Conservation (phyloP, 2,797 vertebrate species). For the Tapirus indicus region DNA sequence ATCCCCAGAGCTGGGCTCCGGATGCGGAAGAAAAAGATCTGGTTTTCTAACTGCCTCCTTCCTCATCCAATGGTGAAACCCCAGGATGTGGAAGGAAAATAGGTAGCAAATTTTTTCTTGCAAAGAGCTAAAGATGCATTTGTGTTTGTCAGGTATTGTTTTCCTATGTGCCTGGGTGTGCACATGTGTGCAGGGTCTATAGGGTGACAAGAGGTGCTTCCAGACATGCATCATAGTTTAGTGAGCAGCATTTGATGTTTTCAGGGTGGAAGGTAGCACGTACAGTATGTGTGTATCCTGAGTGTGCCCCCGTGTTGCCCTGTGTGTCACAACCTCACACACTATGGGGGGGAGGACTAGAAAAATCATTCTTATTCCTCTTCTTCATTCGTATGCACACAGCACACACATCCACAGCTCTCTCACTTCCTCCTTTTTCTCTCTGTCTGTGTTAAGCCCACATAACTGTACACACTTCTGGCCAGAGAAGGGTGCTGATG, state of each 20-base stretch:
- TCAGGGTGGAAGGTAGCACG: not conserved
- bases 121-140: slow-evolving; percentile 9
- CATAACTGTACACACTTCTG: not conserved
- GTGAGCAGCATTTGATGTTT: not conserved
- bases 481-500: slow-evolving; percentile 42
- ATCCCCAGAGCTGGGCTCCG: slow-evolving; percentile 14
- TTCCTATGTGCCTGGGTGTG: not conserved
- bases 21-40: slow-evolving; percentile 35
- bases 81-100: slow-evolving; percentile 35
- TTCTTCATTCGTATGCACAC: not conserved
- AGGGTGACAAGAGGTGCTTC: not conserved
- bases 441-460: slow-evolving; percentile 32
- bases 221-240: not conserved
- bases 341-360: not conserved
- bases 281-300: not conserved
- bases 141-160: not conserved
- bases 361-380: slow-evolving; percentile 26
- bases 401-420: not conserved
- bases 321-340: not conserved
- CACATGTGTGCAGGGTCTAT: not conserved
- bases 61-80: slow-evolving; percentile 42
- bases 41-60: slow-evolving; percentile 59
- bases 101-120: not conserved
- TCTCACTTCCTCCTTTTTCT: slow-evolving; percentile 28
- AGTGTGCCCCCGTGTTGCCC: not conserved